Conservation (phyloP, 2,888 invertebrate species). For the Steromphala cineraria region DNA sequence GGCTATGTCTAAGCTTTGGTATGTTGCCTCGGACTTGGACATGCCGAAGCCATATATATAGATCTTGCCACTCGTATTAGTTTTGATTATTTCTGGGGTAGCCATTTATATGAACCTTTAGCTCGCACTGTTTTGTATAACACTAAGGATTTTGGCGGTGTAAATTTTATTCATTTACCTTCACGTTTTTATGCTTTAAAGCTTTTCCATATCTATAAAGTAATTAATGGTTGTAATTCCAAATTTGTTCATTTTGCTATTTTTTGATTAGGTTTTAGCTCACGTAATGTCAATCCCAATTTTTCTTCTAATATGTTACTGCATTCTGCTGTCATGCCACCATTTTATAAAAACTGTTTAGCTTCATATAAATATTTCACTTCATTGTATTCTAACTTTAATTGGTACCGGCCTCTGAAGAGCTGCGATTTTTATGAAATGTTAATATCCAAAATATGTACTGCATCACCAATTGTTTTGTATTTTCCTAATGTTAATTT, state of each 20-base stretch:
- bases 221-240: constrained; percentile 12
- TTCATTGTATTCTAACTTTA: not conserved
- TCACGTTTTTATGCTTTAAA: constrained; percentile 4
- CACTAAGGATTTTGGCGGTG: not conserved
- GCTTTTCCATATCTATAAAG: constrained; percentile 19
- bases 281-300: not conserved
- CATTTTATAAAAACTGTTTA: constrained; percentile 15
- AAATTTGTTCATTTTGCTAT: constrained; percentile 28
- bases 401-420: not conserved
- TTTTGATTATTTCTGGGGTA: constrained; percentile 5
- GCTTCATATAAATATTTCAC: not conserved
- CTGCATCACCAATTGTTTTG: not conserved
- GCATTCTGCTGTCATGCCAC: constrained; percentile 26
- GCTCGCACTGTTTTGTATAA: not conserved
- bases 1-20: not conserved
- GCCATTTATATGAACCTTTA: constrained; percentile 4
- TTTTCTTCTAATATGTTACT: constrained; percentile 20
- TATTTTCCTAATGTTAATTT: not conserved
- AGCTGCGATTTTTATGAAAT: not conserved
- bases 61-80: not conserved
- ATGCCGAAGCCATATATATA: constrained; percentile 7
- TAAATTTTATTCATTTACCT: constrained; percentile 1
- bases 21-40: not conserved
- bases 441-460: not conserved
- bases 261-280: constrained; percentile 30